Conservation (phyloP, 1,140 invertebrate species). For the Sarcophaga bullata region DNA sequence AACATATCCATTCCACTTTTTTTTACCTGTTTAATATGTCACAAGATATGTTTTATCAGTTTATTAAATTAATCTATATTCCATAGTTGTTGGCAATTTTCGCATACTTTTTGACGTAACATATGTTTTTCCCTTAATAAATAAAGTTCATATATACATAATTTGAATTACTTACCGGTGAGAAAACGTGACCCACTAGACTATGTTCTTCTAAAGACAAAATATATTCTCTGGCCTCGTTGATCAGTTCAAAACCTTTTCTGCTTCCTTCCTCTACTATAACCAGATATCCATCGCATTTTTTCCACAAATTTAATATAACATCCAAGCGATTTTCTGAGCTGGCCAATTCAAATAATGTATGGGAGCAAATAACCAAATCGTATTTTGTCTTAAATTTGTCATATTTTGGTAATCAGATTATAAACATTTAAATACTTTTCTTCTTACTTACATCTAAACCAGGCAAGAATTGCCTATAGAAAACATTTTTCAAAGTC, state of each 20-base stretch:
- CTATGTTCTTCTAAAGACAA: slow-evolving; percentile 67
- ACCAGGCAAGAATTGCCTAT: slow-evolving; percentile 83
- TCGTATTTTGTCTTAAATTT: slow-evolving; percentile 76
- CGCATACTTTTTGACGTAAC: too few species aligned
- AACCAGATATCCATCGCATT: slow-evolving; percentile 83
- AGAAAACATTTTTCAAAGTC: slow-evolving; percentile 73
- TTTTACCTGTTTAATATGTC: too few species aligned
- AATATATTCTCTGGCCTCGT: slow-evolving; percentile 80
- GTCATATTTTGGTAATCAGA: not conserved
- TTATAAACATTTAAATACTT: not conserved
- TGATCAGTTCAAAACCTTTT: slow-evolving; percentile 80
- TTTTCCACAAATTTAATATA: slow-evolving; percentile 84
- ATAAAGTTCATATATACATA: too few species aligned
- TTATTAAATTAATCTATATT: too few species aligned
- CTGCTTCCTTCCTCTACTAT: slow-evolving; percentile 86
- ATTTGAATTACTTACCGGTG: slow-evolving; percentile 71
- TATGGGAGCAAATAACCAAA: slow-evolving; percentile 82
- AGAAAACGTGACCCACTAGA: slow-evolving; percentile 73
- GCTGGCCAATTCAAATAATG: slow-evolving; percentile 82
- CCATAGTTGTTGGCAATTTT: too few species aligned
- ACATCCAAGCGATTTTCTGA: slow-evolving; percentile 74
- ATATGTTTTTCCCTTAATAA: too few species aligned
- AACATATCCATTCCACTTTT: too few species aligned
- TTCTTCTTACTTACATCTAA: slow-evolving; percentile 60
- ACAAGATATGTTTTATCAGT: too few species aligned